A percentile compares a stretch with the other conserved stretches of the same genome.
These are phyloP conservation scores for Charanyca ferruginea DNA, from an alignment of 2,888 invertebrate species.

Conservation along the genomic window DNA sequence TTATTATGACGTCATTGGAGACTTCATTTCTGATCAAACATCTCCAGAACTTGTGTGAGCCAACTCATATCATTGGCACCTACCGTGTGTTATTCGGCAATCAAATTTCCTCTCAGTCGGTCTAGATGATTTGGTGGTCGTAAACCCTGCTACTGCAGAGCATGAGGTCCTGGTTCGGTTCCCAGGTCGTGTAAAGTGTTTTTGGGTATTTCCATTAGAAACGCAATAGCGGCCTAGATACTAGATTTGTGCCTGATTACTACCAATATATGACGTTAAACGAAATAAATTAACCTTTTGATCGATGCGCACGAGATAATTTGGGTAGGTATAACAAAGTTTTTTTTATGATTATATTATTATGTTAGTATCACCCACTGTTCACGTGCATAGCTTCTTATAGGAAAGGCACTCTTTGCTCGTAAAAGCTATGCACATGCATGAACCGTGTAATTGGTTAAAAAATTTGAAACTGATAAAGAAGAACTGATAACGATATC, in stretches of 20 bases:
- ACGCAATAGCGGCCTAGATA: neutral
- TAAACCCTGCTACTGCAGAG: neutral
- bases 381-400: slow-evolving; percentile 1
- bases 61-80: too few relatives aligned
- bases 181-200: too few relatives aligned
- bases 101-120: neutral
- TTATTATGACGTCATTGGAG: neutral
- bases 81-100: neutral
- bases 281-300: neutral
- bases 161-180: too few relatives aligned
- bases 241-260: neutral
- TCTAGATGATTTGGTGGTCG: neutral
- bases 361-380: neutral
- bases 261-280: neutral
- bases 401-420: neutral
- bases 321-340: too few relatives aligned
- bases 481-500: too few relatives aligned
- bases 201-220: neutral
- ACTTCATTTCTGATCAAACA: neutral
- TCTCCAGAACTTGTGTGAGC: slow-evolving; percentile 1
- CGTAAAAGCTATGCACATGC: neutral
- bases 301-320: slow-evolving; percentile 8
- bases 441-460: too few relatives aligned
- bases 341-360: slow-evolving; percentile 10
- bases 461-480: neutral